A percentile compares a stretch with the other conserved stretches of the same genome.
Evolutionary conservation across 1,140 invertebrate species (phyloP).

Genomic region (Luehdorfia chinensis): DNA sequence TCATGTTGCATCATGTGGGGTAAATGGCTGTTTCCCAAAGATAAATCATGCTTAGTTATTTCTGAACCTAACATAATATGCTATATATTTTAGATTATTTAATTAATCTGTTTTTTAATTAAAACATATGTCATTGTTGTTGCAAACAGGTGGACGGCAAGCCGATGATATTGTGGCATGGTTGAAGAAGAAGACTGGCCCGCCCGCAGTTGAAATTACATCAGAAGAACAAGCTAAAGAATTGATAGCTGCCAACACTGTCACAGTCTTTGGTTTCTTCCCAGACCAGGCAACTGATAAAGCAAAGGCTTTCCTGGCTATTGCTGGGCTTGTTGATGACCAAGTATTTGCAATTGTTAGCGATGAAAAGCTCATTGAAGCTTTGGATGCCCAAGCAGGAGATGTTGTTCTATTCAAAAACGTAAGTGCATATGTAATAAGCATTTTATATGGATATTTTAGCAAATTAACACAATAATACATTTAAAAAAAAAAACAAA

Average conservation of each 20-base stretch:
- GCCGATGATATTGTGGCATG: constrained; percentile 95
- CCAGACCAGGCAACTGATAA: constrained; percentile 86
- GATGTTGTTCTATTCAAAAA: constrained; percentile 94
- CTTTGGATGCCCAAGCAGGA: constrained; percentile 85
- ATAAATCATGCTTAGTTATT: too few relatives aligned
- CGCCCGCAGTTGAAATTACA: constrained; percentile 87
- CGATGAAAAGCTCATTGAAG: constrained; percentile 85
- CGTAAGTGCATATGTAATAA: too few relatives aligned
- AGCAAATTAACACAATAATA: constrained; percentile 10
- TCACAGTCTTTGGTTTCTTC: constrained; percentile 97
- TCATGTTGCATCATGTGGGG: too few relatives aligned
- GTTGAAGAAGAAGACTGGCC: constrained; percentile 98
- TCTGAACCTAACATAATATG: too few relatives aligned
- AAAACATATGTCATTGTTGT: constrained; percentile 16
- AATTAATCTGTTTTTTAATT: too few relatives aligned
- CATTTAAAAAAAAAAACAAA: too few relatives aligned
- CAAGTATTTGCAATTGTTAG: constrained; percentile 92
- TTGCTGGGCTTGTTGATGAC: constrained; percentile 90
- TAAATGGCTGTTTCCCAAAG: too few relatives aligned
- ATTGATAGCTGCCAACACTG: constrained; percentile 88
- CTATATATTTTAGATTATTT: too few relatives aligned
- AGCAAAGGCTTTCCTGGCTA: constrained; percentile 91
- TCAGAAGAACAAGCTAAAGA: constrained; percentile 90
- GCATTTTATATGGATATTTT: too few relatives aligned
- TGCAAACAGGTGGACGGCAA: constrained; percentile 88